phyloP scores from a whole-genome alignment of 1,140 invertebrate genomes.

The Drosophila ambigua region DNA sequence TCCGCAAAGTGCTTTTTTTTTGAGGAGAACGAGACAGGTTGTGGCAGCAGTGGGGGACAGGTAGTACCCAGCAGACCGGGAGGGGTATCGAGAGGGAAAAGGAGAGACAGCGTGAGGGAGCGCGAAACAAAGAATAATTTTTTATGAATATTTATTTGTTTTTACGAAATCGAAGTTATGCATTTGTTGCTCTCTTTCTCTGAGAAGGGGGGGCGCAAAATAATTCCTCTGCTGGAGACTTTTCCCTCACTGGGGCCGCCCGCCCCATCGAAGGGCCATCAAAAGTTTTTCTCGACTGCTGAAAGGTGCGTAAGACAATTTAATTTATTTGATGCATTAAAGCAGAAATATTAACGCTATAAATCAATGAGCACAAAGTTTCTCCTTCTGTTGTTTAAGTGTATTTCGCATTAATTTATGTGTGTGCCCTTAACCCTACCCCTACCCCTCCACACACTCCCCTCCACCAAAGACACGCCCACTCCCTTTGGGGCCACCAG shows the following conservation, averaged over 20 bases:
- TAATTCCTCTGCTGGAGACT: slow-evolving; percentile 28
- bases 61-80: neutral
- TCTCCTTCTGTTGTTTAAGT: slow-evolving; percentile 24
- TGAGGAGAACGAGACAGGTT: neutral
- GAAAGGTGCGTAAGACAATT: slow-evolving; percentile 81
- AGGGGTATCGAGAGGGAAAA: too few relatives aligned
- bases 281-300: slow-evolving; percentile 61
- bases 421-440: slow-evolving; percentile 39
- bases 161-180: slow-evolving; percentile 79
- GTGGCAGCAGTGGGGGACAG: neutral
- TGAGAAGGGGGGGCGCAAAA: neutral
- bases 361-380: slow-evolving; percentile 71
- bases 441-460: neutral
- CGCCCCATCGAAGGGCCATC: slow-evolving; percentile 33
- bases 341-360: slow-evolving; percentile 80
- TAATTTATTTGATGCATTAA: slow-evolving; percentile 83
- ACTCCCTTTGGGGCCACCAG: slow-evolving; percentile 19
- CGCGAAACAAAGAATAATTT: slow-evolving; percentile 56
- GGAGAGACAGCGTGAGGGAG: slow-evolving; percentile 6
- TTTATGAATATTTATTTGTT: slow-evolving; percentile 82
- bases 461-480: neutral
- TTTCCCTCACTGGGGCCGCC: neutral
- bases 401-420: slow-evolving; percentile 76
- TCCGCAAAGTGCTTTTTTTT: slow-evolving; percentile 67
- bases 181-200: slow-evolving; percentile 56